Evolutionary conservation across 2,113 vertebrate species (phyloP).

Genomic region (Thamnaconus septentrionalis): DNA sequence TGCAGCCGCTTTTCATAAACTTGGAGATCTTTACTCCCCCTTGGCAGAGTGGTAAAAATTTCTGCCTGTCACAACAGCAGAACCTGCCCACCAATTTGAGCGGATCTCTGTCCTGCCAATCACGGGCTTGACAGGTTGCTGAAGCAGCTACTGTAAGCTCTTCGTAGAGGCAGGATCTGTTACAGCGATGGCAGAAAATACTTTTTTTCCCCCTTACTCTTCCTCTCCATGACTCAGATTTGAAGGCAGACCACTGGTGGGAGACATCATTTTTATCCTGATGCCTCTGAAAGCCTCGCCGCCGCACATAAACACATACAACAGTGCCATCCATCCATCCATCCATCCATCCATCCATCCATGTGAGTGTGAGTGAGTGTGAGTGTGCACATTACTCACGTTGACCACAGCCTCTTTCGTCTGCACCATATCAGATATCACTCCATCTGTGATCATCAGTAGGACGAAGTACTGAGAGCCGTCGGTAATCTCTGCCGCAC

Average conservation of each 20-base stretch:
- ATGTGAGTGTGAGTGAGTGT: neutral
- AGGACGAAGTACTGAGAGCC: constrained; percentile 97
- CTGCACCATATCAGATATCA: constrained; percentile 98
- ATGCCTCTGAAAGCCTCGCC: too few relatives aligned
- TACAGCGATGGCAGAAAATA: neutral
- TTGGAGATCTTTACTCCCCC: too few relatives aligned
- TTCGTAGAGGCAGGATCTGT: neutral
- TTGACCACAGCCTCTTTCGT: constrained; percentile 97
- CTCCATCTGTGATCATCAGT: constrained; percentile 95
- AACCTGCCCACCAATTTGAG: neutral
- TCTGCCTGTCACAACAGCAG: too few relatives aligned
- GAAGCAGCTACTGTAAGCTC: constrained; percentile 2
- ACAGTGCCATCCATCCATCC: neutral
- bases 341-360: neutral
- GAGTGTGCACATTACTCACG: constrained; percentile 74
- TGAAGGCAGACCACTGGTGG: too few relatives aligned
- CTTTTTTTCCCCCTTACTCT: neutral
- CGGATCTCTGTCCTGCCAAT: constrained; percentile 4
- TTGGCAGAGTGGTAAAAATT: too few relatives aligned
- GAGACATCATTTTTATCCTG: too few relatives aligned
- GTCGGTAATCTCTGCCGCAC: constrained; percentile 87
- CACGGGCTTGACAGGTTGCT: neutral
- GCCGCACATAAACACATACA: too few relatives aligned
- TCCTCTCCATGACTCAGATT: neutral
- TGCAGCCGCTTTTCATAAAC: too few relatives aligned